phyloP scores from a whole-genome alignment of 2,797 vertebrate species.

The Argya squamiceps region DNA sequence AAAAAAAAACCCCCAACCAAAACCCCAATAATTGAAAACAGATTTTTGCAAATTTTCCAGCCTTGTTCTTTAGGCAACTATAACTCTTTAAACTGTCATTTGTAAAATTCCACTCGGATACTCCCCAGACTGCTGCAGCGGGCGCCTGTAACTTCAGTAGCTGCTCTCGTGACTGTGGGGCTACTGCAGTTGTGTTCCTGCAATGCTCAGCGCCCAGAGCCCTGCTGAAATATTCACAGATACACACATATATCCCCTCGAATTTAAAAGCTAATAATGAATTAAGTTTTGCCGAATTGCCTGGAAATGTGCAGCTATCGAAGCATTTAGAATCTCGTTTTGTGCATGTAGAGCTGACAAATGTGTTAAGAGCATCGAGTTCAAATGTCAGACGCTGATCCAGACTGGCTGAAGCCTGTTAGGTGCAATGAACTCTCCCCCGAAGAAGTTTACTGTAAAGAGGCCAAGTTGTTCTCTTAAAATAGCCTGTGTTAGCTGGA shows the following conservation, averaged over 20 bases:
- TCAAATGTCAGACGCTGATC: slow-evolving; percentile 25
- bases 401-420: slow-evolving; percentile 45
- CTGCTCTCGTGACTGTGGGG: not conserved
- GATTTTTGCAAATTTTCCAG: slow-evolving; percentile 54
- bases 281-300: not conserved
- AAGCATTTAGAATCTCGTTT: not conserved
- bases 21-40: slow-evolving; percentile 29
- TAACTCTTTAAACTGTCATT: slow-evolving; percentile 48
- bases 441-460: slow-evolving; percentile 56
- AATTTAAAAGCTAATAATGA: not conserved
- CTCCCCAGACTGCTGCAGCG: not conserved
- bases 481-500: slow-evolving; percentile 57
- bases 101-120: slow-evolving; percentile 20
- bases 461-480: slow-evolving; percentile 56
- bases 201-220: not conserved
- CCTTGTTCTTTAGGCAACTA: slow-evolving; percentile 37
- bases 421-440: slow-evolving; percentile 64
- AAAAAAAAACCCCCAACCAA: not conserved
- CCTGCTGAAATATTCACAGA: not conserved
- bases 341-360: not conserved
- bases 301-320: not conserved
- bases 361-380: not conserved
- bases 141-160: not conserved
- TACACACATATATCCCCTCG: not conserved
- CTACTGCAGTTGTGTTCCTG: not conserved